Evolutionary conservation across 37 sponge, comb jelly and placozoan genomes (phyloP).

Genomic region (Eunapius fragilis): DNA sequence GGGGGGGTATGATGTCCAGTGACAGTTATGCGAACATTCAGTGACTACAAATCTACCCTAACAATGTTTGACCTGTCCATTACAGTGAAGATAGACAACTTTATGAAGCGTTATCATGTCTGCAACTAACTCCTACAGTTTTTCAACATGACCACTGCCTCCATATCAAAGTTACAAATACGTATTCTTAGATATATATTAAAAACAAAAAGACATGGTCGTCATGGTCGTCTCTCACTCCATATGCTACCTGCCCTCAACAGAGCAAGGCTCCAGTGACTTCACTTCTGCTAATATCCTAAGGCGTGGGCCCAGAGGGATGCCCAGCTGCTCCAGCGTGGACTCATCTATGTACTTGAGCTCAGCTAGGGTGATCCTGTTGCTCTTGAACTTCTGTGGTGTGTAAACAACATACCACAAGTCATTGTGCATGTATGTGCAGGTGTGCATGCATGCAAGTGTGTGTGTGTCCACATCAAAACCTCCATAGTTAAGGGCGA

Average conservation of each 20-base stretch:
- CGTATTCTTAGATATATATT: neutral
- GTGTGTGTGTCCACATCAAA: too few species aligned
- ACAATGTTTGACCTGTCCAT: neutral
- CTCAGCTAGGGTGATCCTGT: slow-evolving; percentile 38
- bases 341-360: slow-evolving; percentile 32
- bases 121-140: neutral
- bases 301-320: slow-evolving; percentile 64
- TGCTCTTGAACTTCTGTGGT: neutral
- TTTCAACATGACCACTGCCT: neutral
- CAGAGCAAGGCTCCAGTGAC: slow-evolving; percentile 8
- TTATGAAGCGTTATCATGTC: neutral
- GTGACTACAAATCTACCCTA: neutral
- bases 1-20: neutral
- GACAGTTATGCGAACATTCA: neutral
- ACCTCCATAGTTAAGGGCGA: too few species aligned
- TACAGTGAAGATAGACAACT: neutral
- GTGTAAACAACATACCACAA: neutral
- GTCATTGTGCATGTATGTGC: neutral
- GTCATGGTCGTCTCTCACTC: neutral
- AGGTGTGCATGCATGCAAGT: neutral
- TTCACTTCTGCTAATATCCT: slow-evolving; percentile 38
- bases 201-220: too few species aligned
- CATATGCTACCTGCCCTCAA: neutral
- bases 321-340: slow-evolving; percentile 53
- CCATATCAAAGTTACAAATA: too few species aligned